Base-by-base conservation (phyloP, 92 coral and sea anemone genomes). In the Bergia puertoricense region DNA sequence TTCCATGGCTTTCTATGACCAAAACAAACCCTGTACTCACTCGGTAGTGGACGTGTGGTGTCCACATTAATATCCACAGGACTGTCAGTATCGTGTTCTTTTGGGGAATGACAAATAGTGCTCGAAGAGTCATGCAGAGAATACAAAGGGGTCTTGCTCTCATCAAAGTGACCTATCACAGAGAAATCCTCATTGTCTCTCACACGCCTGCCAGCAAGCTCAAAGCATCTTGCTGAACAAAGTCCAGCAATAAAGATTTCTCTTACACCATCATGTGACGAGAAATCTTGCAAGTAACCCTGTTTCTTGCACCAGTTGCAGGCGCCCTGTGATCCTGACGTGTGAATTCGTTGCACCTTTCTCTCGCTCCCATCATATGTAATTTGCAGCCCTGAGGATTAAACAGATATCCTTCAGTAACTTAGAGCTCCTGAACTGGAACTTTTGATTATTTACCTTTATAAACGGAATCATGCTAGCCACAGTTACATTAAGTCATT, bases 161-260 rank as follows among this genome's bases (percentile, higher is more conserved):
- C 79, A 48, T 71, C 87, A 84, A 84, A 84, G 45, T 69, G 77
- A 7, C 87, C 67, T 11, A 51, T 41, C 30, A 84, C 87, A 30
- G 15, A 68, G 37, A 48, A 72, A 4, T 84, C 87, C 42, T 84
- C 87, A 16, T 73, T 69, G 57, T 84, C 87, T 15, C 87, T 74
- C 7, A 84, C 87, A 2, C 87, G 87, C 30, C 87, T 84, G 13
- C 71, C 62, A 6, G 87, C 87, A 13, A 84, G 87, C 87, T 84
- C 87, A 84, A 84, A 84, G 54, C 87, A 84, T 37, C 87, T 69
- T 44, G 87, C 79, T 37, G 87, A 84, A 54, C 87, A 84, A 44
- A 84, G 87, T 7, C 87, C 87, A 69, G 78, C 42, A 14, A 84
- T 84, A 20, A 69, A 84, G 67, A 84, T 69, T 69, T 69, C 66